Evolutionary conservation across 2,888 invertebrate species (phyloP), one percentile per base, ranked within the genome.

Genomic region (Timema podura): DNA sequence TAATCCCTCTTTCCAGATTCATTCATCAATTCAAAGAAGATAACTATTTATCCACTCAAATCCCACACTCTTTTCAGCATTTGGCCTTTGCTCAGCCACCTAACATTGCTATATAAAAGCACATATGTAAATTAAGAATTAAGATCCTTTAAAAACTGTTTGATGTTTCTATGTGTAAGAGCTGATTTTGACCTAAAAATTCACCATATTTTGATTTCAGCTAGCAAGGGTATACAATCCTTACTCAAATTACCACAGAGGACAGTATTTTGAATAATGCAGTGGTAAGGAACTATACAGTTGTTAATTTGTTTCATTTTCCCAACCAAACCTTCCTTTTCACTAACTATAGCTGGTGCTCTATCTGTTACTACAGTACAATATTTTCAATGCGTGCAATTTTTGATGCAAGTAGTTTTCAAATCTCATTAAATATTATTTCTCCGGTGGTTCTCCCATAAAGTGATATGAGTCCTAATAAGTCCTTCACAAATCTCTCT

Each of bases 111-210:
- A 5, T 57, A 57, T 10, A 57, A 3, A 57, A 57, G 13, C 57
- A 57, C 57, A 57, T 57, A 8, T 57, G 57, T 13, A 30, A 57
- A 10, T 57, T 57, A n/a, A 57, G 57, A 57, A 57, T 57, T 13
- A 57, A 57, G 57, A 57, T 10, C 57, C 57, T 57, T 57, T 57
- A 57, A 57, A 57, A 57, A 57, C 30, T 15, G 57, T 57, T 57
- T 15, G 8, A 57, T 0, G 57, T 57, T 13, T 5, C 57, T 57
- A 57, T 57, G 5, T 57, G 57, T 15, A 57, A 57, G 10, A 57
- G 57, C 57, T 57, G 57, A 57, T 57, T 30, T 5, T 2, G 57
- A 57, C n/a, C 57, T 5, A 30, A 57, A 57, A 13, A 3, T 57
- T 57, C 30, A 57, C 57, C 1, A 5, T 15, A 5, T 57, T 57